Conservation (phyloP, 2,797 vertebrate species). For the Tragelaphus oryx region DNA sequence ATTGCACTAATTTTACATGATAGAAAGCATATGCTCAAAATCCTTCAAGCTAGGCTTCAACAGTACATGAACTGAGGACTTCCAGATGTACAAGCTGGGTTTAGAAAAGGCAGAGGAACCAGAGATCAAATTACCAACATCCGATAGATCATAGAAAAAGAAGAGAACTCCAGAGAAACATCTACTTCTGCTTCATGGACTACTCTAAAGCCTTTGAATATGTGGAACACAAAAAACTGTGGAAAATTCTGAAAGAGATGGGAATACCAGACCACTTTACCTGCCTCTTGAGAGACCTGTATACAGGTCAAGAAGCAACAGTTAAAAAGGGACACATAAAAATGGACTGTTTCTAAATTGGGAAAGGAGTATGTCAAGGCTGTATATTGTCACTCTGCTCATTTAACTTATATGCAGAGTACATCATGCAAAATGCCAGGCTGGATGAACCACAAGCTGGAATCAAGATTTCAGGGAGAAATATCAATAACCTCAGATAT, state of each 20-base stretch:
- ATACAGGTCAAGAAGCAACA: neutral
- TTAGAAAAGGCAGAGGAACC: neutral
- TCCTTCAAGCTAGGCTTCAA: neutral
- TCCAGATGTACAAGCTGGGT: neutral
- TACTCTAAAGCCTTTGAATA: neutral
- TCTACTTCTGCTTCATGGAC: neutral
- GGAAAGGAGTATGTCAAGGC: neutral
- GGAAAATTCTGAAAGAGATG: neutral
- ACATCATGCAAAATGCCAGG: neutral
- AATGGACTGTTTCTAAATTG: neutral
- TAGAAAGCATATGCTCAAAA: neutral
- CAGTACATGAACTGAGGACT: neutral
- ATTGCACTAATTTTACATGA: neutral
- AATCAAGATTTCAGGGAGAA: neutral
- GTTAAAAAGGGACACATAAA: neutral
- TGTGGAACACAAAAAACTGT: neutral
- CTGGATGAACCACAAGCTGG: neutral
- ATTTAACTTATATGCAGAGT: neutral
- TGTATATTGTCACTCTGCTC: neutral
- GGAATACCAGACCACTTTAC: neutral
- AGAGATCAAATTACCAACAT: neutral
- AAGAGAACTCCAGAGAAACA: neutral
- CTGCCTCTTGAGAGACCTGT: neutral
- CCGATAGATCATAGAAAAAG: neutral
- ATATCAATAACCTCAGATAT: neutral